phyloP scores from a whole-genome alignment of 2,113 vertebrate genomes.

The Martes martes region DNA sequence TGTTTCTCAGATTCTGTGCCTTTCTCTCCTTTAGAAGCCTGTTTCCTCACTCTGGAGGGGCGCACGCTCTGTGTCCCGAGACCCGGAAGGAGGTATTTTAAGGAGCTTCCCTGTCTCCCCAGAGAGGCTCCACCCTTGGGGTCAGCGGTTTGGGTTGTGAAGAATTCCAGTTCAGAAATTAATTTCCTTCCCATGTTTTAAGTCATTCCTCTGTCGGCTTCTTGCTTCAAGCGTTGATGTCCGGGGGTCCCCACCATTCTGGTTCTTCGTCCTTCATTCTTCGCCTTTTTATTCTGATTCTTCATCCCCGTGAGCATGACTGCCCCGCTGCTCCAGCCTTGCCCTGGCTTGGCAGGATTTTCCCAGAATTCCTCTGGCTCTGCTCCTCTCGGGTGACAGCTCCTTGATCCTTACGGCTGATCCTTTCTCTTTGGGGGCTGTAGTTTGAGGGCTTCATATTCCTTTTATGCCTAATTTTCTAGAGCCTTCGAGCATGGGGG shows the following conservation, averaged over 20 bases:
- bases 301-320: background rate
- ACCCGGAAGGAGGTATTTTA: background rate
- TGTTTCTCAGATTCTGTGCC: background rate
- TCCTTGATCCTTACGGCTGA: background rate
- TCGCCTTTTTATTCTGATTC: background rate
- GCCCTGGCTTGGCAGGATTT: rapidly evolving
- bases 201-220: background rate
- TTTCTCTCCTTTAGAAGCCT: background rate
- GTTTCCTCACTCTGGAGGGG: background rate
- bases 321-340: background rate
- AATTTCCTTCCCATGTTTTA: background rate
- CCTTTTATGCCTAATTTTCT: background rate
- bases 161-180: background rate
- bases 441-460: background rate
- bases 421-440: background rate
- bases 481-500: background rate
- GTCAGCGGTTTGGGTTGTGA: background rate
- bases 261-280: background rate
- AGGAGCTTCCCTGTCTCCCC: background rate
- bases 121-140: background rate
- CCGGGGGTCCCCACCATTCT: background rate
- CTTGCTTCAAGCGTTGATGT: background rate
- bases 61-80: background rate
- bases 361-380: background rate
- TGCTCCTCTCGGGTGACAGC: background rate